Percentiles rank a stretch among this genome's conserved stretches.
These are phyloP conservation scores for Micromys minutus DNA, from an alignment of 2,113 vertebrate genomes.

Conservation along the genomic window DNA sequence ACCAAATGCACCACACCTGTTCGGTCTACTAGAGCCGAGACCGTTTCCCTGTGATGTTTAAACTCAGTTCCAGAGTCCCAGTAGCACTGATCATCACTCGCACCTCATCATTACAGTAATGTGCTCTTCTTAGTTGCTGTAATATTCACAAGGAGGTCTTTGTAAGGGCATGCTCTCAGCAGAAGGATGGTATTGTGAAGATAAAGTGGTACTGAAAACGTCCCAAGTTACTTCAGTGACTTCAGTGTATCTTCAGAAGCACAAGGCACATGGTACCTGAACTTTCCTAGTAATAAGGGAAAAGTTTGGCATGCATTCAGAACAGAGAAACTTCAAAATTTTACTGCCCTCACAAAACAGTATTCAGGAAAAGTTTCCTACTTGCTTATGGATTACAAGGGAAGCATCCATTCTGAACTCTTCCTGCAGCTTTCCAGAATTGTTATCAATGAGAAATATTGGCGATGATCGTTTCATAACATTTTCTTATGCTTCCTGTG, in stretches of 20 bases:
- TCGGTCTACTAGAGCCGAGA: constrained; percentile 38
- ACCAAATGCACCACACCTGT: constrained; percentile 28
- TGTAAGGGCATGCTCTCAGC: constrained; percentile 61
- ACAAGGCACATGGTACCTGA: constrained; percentile 16
- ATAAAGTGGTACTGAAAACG: constrained; percentile 70
- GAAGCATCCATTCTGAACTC: not conserved
- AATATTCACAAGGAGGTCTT: constrained; percentile 68
- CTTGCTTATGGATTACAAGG: constrained; percentile 41
- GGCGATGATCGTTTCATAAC: not conserved
- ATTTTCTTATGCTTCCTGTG: not conserved
- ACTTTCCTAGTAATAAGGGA: constrained; percentile 55
- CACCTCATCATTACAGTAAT: constrained; percentile 48
- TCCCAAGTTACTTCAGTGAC: constrained; percentile 69
- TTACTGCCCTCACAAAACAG: constrained; percentile 27
- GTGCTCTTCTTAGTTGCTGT: constrained; percentile 64
- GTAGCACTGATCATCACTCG: not conserved
- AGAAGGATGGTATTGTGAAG: constrained; percentile 43
- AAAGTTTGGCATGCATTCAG: constrained; percentile 57
- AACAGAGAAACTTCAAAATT: constrained; percentile 49
- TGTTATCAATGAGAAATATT: constrained; percentile 40
- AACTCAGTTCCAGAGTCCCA: constrained; percentile 64
- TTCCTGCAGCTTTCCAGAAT: constrained; percentile 20
- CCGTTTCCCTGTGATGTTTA: constrained; percentile 31
- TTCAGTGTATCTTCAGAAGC: constrained; percentile 63
- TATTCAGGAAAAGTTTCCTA: constrained; percentile 1